Base-by-base conservation (phyloP, 2,113 vertebrate species). In the Mus spicilegus region DNA sequence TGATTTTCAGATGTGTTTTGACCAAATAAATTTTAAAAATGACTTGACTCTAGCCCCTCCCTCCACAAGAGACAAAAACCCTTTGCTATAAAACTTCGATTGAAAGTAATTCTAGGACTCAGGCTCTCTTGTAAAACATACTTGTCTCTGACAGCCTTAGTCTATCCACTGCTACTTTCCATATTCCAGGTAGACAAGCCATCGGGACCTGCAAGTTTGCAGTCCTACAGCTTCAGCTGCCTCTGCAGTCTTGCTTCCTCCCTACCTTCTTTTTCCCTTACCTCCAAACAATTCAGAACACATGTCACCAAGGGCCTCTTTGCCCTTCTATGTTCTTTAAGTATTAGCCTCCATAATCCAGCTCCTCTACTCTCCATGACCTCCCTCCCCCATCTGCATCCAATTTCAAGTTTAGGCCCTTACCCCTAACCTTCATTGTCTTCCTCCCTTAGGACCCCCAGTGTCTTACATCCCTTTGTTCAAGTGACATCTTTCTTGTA, bases 1-100 rank as follows among this genome's bases (percentile, higher is more conserved):
- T 63, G 73, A 89, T 89, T 92, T 80, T 65, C 67, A 87, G 73
- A 56, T 86, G 20, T 49, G 70, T 69, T 82, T 56, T 93, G 49
- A 89, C 39, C 51, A 91, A 36, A 86, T 81, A 82, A 26, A 90
- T 90, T 46, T 51, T 61, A 24, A 88, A 91, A 39, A 81, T 82
- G 33, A 58, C 72, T 96, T 86, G 72, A 89, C 10, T 80, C 63
- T 69, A 77, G 26, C 26, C 46, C 6, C 56, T 72, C 20, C 49
- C 42, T 82, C 73, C 42, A 7, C 36, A n/a, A 91, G 87, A 93
- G 49, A 61, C 24, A 67, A 54, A 63, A 51, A 90, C 30, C 70
- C 13, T 87, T 19, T 51, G 51, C 75, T 89, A 36, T 49, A 58
- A 89, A 90, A 72, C 91, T 91, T 85, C 75, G 13, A 10, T 67